Percentiles rank a stretch among this genome's conserved stretches.
phyloP scores from a whole-genome alignment of 2,888 invertebrate genomes.

The Galerucella calmariensis region DNA sequence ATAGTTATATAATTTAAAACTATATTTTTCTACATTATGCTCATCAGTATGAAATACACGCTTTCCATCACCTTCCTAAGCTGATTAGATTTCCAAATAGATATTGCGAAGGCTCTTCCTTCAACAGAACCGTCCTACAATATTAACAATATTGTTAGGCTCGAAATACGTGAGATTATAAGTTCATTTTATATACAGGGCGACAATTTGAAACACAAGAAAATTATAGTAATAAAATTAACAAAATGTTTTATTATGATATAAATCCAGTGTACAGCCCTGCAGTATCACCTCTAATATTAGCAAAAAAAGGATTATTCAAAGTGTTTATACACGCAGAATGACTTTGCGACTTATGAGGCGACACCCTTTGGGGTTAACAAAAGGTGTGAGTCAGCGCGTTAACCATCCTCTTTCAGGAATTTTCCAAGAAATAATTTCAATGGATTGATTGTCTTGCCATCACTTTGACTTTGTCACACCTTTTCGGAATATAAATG shows the following conservation, averaged over 20 bases:
- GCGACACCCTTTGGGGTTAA: not conserved
- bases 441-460: not conserved
- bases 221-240: too few relatives aligned
- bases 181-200: not conserved
- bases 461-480: not conserved
- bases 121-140: slow-evolving; percentile 11
- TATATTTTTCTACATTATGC: not conserved
- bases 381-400: not conserved
- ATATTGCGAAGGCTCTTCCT: slow-evolving; percentile 10
- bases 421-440: not conserved
- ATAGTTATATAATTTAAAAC: not conserved
- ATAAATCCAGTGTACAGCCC: not conserved
- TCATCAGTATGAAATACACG: not conserved
- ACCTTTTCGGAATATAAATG: not conserved
- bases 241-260: too few relatives aligned
- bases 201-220: not conserved
- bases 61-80: not conserved
- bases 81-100: slow-evolving; percentile 1
- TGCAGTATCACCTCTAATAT: not conserved
- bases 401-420: not conserved
- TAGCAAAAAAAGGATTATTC: not conserved
- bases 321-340: not conserved
- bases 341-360: not conserved
- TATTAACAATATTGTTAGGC: not conserved
- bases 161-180: not conserved